These are phyloP conservation scores for Budorcas taxicolor DNA, from an alignment of 2,113 vertebrate genomes.

Conservation along the genomic window DNA sequence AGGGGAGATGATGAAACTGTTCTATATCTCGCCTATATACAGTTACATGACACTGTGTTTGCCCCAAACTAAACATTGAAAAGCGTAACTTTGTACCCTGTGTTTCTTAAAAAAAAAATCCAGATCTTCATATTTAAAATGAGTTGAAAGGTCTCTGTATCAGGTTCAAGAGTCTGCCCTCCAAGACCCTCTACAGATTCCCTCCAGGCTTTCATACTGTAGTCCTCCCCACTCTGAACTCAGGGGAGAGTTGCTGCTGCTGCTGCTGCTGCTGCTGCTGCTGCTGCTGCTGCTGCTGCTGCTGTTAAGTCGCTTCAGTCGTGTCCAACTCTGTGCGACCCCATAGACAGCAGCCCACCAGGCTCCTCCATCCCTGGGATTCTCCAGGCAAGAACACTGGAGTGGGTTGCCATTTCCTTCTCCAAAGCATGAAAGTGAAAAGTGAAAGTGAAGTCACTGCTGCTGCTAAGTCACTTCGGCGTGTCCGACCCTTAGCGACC, in stretches of 20 bases:
- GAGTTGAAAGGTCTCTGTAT: background rate
- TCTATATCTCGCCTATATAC: background rate
- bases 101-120: background rate
- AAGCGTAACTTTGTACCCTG: background rate
- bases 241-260: background rate
- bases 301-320: too few relatives aligned
- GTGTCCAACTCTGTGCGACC: fast-evolving
- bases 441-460: too few relatives aligned
- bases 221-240: background rate
- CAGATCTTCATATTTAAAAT: background rate
- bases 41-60: background rate
- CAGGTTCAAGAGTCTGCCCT: background rate
- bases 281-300: too few relatives aligned
- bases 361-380: too few relatives aligned
- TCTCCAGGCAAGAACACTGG: too few relatives aligned
- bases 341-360: too few relatives aligned
- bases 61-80: background rate
- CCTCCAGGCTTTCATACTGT: background rate
- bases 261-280: too few relatives aligned
- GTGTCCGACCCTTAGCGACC: too few relatives aligned
- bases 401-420: too few relatives aligned
- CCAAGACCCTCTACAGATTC: background rate
- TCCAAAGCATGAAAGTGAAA: too few relatives aligned
- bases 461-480: too few relatives aligned
- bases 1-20: background rate